Evolutionary conservation across 1,140 invertebrate genomes (phyloP), one percentile per base, ranked within the genome.

Genomic region (Thaumetopoea pityocampa): DNA sequence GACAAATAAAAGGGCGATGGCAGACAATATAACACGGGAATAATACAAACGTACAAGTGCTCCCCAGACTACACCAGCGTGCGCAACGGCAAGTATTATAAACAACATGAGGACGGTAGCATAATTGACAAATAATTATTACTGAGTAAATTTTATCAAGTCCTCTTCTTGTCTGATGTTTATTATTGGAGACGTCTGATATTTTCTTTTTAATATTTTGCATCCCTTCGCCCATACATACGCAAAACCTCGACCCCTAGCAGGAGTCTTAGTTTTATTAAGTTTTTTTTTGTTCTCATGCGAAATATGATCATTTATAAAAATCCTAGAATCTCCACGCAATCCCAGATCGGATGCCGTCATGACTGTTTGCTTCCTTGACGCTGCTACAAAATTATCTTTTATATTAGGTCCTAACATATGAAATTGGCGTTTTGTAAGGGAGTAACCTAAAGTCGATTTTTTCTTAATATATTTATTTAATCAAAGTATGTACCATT

Each of bases 201-300:
- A 49, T 24, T 54, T 62, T 12, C 58, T 38, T 2, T 17, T 52
- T 37, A 61, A 44, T n/a, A 62, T 57, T 44, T 61, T 56, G 14
- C 34, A 53, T 5, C 51, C 42, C 10, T 58, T 58, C 1, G 53
- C 50, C 55, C 55, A 59, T 8, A 51, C 24, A 20, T 47, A 55
- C 12, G 42, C 8, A 17, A 55, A 56, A 10, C 54, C 49, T 5
- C 40, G 50, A 11, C 51, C 49, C 17, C 50, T 55, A 0, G 51
- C 48, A 12, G 46, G 8, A 0, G 32, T 5, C 28, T 35, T 50
- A 1, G 46, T 52, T 27, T 51, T 55, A n/a, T 10, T 51, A 2
- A 59, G 18, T 2, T 59, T 14, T n/a, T 6, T 12, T 32, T 55
- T 63, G n/a, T 63, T 63, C 0, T 19, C 19, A 7, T 29, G 38